Conservation (phyloP, 2,113 vertebrate species). For the Centrocercus urophasianus region DNA sequence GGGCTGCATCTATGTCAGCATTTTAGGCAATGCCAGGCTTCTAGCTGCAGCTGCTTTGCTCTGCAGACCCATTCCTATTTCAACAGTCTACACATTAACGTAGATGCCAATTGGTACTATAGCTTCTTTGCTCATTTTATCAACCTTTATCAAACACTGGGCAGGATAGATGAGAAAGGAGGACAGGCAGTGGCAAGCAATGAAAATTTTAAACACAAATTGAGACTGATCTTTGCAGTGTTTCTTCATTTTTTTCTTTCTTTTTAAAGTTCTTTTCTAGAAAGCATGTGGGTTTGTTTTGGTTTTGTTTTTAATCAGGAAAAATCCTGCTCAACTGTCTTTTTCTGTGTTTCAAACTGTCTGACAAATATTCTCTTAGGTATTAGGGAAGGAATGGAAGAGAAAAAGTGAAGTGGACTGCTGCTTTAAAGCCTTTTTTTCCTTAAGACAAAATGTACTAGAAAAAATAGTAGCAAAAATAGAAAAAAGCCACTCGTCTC, state of each 20-base stretch:
- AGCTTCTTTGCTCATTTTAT: not conserved
- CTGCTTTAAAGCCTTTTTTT: not conserved
- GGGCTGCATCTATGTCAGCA: not conserved
- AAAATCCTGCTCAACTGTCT: not conserved
- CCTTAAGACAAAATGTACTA: conserved; percentile 55
- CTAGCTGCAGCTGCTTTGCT: not conserved
- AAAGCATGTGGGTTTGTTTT: not conserved
- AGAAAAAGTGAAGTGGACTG: not conserved
- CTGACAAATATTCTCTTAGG: not conserved
- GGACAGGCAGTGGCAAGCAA: not conserved
- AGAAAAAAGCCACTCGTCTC: conserved; percentile 65
- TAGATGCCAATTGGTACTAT: not conserved
- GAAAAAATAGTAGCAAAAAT: conserved; percentile 58
- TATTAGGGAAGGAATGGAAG: not conserved
- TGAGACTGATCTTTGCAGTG: not conserved
- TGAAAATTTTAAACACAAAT: not conserved
- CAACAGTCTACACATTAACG: not conserved
- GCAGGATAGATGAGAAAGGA: not conserved
- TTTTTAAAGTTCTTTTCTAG: not conserved
- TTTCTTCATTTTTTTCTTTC: not conserved
- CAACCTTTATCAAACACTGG: not conserved
- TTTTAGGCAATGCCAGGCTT: not conserved
- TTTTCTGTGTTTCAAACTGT: not conserved
- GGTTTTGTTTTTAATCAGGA: not conserved
- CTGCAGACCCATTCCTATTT: not conserved